Conservation (phyloP, 2,113 vertebrate genomes). For the Ibidorhyncha struthersii region DNA sequence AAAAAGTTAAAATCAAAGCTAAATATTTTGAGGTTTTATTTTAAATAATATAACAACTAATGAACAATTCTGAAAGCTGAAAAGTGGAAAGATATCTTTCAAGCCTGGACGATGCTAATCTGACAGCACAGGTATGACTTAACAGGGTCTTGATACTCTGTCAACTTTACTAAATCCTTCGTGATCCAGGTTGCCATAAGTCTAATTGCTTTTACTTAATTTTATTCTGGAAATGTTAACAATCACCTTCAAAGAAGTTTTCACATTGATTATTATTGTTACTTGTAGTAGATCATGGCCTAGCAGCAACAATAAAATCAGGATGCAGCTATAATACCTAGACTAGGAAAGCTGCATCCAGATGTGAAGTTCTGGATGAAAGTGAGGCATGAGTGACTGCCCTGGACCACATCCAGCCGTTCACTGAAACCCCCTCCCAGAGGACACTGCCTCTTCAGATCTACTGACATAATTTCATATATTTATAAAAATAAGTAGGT, state of each 20-base stretch:
- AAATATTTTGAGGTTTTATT: background rate
- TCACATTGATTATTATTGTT: background rate
- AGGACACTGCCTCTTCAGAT: background rate
- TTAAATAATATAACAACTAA: background rate
- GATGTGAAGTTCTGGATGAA: background rate
- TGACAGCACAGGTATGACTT: background rate
- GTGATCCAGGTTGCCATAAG: background rate
- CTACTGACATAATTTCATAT: background rate
- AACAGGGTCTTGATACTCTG: background rate
- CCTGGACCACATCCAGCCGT: accelerated
- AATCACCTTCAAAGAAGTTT: background rate
- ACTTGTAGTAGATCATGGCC: background rate
- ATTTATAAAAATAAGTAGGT: background rate
- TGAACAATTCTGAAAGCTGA: background rate
- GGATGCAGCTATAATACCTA: background rate
- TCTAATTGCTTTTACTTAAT: background rate
- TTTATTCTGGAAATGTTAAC: background rate
- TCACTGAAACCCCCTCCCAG: background rate
- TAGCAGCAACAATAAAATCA: background rate
- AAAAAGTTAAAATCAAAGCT: background rate
- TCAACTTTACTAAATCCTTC: background rate
- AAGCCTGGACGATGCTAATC: background rate
- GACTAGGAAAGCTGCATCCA: background rate
- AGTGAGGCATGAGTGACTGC: background rate
- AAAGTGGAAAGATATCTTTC: background rate